Base-by-base conservation (phyloP, 2,113 vertebrate genomes). In the Baryphthengus martii region DNA sequence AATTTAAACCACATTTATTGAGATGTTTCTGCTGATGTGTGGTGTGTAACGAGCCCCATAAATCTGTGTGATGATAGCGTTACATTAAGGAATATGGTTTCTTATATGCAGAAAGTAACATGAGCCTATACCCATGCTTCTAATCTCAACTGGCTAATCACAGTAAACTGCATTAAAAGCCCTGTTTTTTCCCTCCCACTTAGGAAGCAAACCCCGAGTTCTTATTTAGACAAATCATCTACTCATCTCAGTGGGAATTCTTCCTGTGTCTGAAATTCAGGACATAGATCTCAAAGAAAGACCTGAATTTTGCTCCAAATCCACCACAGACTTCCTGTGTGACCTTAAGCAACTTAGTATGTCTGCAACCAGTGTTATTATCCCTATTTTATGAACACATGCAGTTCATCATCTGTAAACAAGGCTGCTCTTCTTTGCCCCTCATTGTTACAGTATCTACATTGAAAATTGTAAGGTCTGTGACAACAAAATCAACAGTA, bases 1-100 rank as follows among this genome's bases (percentile, higher is more conserved):
- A 77, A 91, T 91, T 93, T 91, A 88, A 93, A 77, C 39, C 59
- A 90, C 35, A 55, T 93, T 95, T 94, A 44, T 85, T 83, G 40
- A 82, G 62, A 85, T 61, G 14, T 83, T 94, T 62, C 55, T 86
- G 26, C 17, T 90, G 35, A 58, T 90, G 28, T 79, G 39, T 80
- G 47, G 14, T 83, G 17, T 65, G 59, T 44, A 91, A 90, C 52
- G 19, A 93, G 13, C 21, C n/a, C 42, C 47, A 63, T 37, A 89
- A 94, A 80, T 80, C 39, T 59, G 33, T 74, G 28, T 0, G 0
- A 47, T 88, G 37, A 66, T 47, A 39, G 13, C 33, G 40, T 58
- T 66, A 33, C 21, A 49, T 19, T 73, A 83, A 49, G 18, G 19
- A 90, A 55, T 53, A 67, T 37, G 65, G 8, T 49, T 79, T 81